Base-by-base conservation (phyloP, 2,113 vertebrate species). In the Melanostigma gelatinosum region DNA sequence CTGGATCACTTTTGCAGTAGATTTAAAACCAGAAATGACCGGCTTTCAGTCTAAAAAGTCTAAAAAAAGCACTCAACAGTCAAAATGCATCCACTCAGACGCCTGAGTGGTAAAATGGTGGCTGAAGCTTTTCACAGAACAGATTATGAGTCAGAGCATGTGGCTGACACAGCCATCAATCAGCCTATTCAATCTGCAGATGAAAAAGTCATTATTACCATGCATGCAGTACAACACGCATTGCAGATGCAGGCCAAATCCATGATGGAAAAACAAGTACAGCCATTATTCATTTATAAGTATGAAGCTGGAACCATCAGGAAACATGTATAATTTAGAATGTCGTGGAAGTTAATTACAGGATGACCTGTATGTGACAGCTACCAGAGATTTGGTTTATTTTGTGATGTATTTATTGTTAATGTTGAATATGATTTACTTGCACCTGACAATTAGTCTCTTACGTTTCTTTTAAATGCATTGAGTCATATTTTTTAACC, bases 101-200 rank as follows among this genome's bases (percentile, higher is more conserved):
- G 1, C 38, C 84, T 73, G 82, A 84, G 88, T 80, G 82, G 69
- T 79, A 88, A 93, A 92, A 92, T 93, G 91, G 88, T 88, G 89
- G 87, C 74, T 78, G 84, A 84, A 87, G 87, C 87, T 87, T 82
- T 91, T 89, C 88, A 84, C 83, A 79, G 80, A 67, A 72, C 85
- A 85, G 89, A 91, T 90, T 91, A 92, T 92, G 91, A 91, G 87
- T 94, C 90, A 94, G 89, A 90, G 85, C 67, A 69, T 87, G 86
- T 83, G 87, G 82, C 79, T 87, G 84, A 90, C 89, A 94, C 86
- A 89, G 82, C 81, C 84, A 83, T 90, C 85, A 82, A 85, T 84
- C n/a, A n/a, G n/a, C n/a, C n/a, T 70, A 57, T 85, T 92, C 78
- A 84, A 74, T 90, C 85, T 71, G 34, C 48, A 73, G 74, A 89